Evolutionary conservation across 2,888 invertebrate species (phyloP), one percentile per base, ranked within the genome.

Genomic region (Lepas anatifera): DNA sequence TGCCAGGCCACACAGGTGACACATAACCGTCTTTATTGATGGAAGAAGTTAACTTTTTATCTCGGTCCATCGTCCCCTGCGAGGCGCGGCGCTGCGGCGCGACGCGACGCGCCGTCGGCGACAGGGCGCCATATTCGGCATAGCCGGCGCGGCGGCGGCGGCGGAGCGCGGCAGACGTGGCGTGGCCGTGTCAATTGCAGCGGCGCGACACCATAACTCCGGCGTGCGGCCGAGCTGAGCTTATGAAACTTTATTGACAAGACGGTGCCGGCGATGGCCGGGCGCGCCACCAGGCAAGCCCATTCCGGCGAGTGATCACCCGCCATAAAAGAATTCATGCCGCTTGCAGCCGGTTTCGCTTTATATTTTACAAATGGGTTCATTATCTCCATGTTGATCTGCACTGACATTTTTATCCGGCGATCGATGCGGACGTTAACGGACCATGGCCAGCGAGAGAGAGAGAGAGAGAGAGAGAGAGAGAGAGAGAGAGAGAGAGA

Each of bases 41-140:
- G 58, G 58, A 58, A 58, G 58, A 58, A 58, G 58, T 58, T 58
- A 58, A 58, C 58, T 58, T 35, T 35, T 58, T 35, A 35, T 58
- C 58, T 35, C 32, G 58, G 58, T 35, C 35, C 35, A 58, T 58
- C 58, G 58, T 58, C 32, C 48, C 35, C 32, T 7, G 58, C 58
- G 11, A 22, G 22, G 10, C 25, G 58, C 58, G 22, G 32, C 58
- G 58, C 7, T 27, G 32, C 22, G 35, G 35, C 18, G 58, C 35
- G 58, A 3, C 16, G 58, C 58, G 58, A 35, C 32, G 58, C 58
- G 58, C 32, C 58, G 58, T n/a, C n/a, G n/a, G n/a, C n/a, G n/a
- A n/a, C n/a, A n/a, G n/a, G n/a, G n/a, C n/a, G 58, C 58, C 58
- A 58, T 58, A 32, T 58, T 35, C 22, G 32, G 58, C 58, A 35